These are phyloP conservation scores for Denticeps clupeoides DNA, from an alignment of 2,797 vertebrate species.

Conservation along the genomic window DNA sequence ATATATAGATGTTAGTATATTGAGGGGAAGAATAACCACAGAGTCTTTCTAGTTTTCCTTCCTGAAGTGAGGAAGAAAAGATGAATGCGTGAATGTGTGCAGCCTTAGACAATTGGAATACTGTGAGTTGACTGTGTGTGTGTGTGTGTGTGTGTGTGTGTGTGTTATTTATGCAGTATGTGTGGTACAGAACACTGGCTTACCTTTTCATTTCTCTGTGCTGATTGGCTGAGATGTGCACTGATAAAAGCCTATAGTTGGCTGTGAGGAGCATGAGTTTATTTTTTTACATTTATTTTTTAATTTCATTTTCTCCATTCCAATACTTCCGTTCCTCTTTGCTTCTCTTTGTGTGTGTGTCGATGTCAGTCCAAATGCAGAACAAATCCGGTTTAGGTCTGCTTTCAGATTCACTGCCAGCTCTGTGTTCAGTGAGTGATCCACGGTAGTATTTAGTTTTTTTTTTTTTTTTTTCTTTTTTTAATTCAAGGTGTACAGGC, in stretches of 20 bases:
- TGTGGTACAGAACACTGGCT: conserved; percentile 81
- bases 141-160: conserved; percentile 31
- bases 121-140: conserved; percentile 63
- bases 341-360: not conserved
- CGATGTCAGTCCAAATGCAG: too few relatives aligned
- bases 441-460: not conserved
- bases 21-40: conserved; percentile 24
- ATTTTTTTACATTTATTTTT: not conserved
- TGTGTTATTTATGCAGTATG: conserved; percentile 82
- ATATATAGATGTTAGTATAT: conserved; percentile 30
- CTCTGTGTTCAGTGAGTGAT: not conserved
- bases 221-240: conserved; percentile 52
- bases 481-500: not conserved
- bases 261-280: conserved; percentile 9
- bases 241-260: conserved; percentile 51
- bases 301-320: not conserved
- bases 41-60: conserved; percentile 8
- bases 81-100: conserved; percentile 35
- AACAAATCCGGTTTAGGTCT: not conserved
- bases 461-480: not conserved
- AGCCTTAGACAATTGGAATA: conserved; percentile 78
- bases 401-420: not conserved
- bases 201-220: conserved; percentile 45
- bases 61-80: conserved; percentile 7
- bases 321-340: not conserved